phyloP scores from a whole-genome alignment of 2,797 vertebrate genomes.

The Picus viridis region DNA sequence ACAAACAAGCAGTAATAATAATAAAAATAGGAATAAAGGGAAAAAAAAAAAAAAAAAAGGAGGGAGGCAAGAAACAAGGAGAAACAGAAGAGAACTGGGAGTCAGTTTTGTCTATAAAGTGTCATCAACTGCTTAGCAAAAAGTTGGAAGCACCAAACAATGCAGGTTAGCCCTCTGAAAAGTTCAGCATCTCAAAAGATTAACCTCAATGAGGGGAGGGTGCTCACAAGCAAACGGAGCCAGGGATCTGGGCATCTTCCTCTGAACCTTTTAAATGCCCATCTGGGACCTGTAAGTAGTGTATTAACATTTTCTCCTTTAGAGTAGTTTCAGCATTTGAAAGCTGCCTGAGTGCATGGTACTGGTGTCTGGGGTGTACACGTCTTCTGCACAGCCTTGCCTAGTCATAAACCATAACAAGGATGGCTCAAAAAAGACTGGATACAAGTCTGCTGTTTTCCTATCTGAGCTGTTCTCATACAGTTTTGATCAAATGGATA shows the following conservation, averaged over 20 bases:
- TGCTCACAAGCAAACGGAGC: not conserved
- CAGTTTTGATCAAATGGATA: too few relatives aligned
- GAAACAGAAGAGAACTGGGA: not conserved
- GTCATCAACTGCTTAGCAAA: not conserved
- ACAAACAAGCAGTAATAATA: not conserved
- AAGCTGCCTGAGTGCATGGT: rapidly evolving
- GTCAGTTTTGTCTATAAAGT: rapidly evolving
- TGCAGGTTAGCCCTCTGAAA: not conserved
- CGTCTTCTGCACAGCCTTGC: not conserved
- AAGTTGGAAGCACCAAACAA: not conserved
- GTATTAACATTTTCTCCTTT: not conserved
- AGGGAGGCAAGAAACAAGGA: not conserved
- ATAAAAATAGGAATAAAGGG: not conserved
- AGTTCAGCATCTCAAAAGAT: not conserved
- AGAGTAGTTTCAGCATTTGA: not conserved
- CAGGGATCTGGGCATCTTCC: not conserved
- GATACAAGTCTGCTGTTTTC: not conserved
- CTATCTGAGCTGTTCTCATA: not conserved
- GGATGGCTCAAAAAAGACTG: not conserved
- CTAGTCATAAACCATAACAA: not conserved
- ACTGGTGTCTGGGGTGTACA: not conserved
- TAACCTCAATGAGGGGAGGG: not conserved
- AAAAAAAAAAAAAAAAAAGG: not conserved
- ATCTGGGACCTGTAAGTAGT: not conserved
- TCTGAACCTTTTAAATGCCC: not conserved